Evolutionary conservation across 2,797 vertebrate genomes (phyloP).

Genomic region (Monodelphis domestica): DNA sequence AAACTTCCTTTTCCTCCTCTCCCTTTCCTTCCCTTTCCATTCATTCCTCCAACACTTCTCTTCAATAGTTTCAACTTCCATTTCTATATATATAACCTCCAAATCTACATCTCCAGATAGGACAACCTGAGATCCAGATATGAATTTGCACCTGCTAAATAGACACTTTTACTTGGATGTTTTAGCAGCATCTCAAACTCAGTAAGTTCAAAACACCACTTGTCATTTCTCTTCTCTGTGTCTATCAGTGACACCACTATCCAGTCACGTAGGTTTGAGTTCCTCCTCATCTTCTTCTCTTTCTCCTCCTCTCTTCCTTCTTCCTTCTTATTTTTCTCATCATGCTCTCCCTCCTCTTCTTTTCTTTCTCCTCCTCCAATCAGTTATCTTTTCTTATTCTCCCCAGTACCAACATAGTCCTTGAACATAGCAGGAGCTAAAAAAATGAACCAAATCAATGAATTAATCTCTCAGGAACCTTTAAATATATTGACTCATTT

Average conservation of each 20-base stretch:
- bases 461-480: constrained; percentile 15
- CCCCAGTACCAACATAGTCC: background rate
- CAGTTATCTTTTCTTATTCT: background rate
- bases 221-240: background rate
- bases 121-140: too few species aligned
- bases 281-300: background rate
- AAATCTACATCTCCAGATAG: too few species aligned
- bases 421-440: too few species aligned
- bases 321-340: too few species aligned
- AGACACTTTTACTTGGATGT: too few species aligned
- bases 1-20: too few species aligned
- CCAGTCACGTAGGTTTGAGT: background rate
- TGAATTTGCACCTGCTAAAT: too few species aligned
- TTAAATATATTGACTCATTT: background rate
- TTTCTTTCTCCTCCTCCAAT: background rate
- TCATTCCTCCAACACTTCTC: too few species aligned
- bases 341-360: background rate
- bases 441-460: background rate
- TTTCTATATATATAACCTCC: too few species aligned
- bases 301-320: background rate
- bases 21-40: too few species aligned
- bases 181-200: background rate
- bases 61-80: too few species aligned
- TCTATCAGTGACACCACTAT: background rate
- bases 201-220: background rate